Evolutionary conservation across 1,140 invertebrate species (phyloP).

Genomic region (Saxidomus purpurata): DNA sequence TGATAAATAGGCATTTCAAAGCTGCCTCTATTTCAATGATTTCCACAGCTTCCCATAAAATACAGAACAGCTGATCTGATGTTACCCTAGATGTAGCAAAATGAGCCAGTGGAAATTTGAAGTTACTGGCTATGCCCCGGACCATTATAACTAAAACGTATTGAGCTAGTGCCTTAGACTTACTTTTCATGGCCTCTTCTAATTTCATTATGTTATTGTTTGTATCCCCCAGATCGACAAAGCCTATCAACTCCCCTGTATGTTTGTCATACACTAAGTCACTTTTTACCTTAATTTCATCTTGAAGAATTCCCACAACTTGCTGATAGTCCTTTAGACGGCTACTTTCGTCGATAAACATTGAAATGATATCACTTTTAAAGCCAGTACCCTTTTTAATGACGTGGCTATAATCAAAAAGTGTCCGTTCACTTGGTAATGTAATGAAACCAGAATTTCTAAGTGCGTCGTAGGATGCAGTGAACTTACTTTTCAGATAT

Average conservation of each 20-base stretch:
- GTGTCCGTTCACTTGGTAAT: not conserved
- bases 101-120: conserved; percentile 48
- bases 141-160: conserved; percentile 69
- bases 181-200: not conserved
- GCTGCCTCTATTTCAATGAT: conserved; percentile 30
- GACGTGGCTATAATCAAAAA: not conserved
- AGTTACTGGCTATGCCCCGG: conserved; percentile 35
- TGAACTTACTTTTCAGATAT: not conserved
- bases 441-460: not conserved
- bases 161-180: conserved; percentile 38
- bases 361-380: not conserved
- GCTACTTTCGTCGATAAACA: not conserved
- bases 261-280: conserved; percentile 72
- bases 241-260: conserved; percentile 68
- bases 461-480: not conserved
- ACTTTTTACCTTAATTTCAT: conserved; percentile 68
- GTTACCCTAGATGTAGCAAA: conserved; percentile 67
- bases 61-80: conserved; percentile 63
- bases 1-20: conserved; percentile 62
- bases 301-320: conserved; percentile 63
- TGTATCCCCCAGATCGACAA: conserved; percentile 44
- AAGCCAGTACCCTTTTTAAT: not conserved
- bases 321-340: no score
- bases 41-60: conserved; percentile 66
- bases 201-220: conserved; percentile 41